Base-by-base conservation (phyloP, 2,797 vertebrate genomes). In the Synaphobranchus kaupii region DNA sequence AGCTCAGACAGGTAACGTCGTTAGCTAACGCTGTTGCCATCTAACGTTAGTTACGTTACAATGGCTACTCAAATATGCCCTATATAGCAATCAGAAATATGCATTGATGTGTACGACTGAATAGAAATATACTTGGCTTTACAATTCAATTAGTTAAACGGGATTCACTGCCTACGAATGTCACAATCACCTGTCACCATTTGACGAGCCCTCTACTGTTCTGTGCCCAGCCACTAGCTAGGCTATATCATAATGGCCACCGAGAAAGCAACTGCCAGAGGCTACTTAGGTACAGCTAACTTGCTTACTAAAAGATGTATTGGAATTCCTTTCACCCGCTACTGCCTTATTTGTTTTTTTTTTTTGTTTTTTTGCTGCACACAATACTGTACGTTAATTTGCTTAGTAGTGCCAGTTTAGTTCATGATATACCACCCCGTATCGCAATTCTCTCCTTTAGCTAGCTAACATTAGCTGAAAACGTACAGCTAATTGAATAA, bases 271-370 rank as follows among this genome's bases (percentile, higher is more conserved):
- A 78, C 17, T 47, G 22, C 47, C 73, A 31, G 34, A 9, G 17
- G 54, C 52, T 56, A 56, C 9, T 5, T 47, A 47, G 28, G 12
- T 31, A 13, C 31, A 44, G 73, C 15, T 44, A 17, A 5, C 34
- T 44, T 78, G 13, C 13, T 78, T 22, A 20, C 39, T 78, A 44
- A 20, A 15, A 81, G 17, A 84, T 22, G 83, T 60, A 68, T 76
- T 68, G 50, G 52, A 84, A 84, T 76, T 50, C 68, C 34, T 47
- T 50, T 78, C 68, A 87, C 34, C 68, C 60, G 25, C 66, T 56
- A 3, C 28, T 56, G 25, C 63, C n/a, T n/a, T 9, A 28, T 68
- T 28, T 7, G 7, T 66, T 66, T 25, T 4, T 25, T 20, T 60
- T 20, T 3, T 60, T 25, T 60, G 3, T 63, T 39, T 80, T 39